These are phyloP conservation scores for Sinohyriopsis cumingii DNA, from an alignment of 2,888 invertebrate genomes.

Conservation along the genomic window DNA sequence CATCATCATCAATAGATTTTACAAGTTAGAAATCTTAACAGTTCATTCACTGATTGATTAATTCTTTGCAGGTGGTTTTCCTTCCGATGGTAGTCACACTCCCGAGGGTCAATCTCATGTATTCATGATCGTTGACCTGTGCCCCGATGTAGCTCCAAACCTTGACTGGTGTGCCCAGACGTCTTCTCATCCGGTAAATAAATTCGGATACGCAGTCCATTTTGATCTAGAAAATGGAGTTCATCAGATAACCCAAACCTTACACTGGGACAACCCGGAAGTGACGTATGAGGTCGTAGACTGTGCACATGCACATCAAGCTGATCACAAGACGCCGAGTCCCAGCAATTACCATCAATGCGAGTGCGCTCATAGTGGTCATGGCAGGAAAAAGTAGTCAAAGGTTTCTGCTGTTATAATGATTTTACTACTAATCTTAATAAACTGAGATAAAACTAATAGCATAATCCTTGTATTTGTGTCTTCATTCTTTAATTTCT, in stretches of 20 bases:
- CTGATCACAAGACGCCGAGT: conserved; percentile 21
- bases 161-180: conserved; percentile 47
- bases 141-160: conserved; percentile 44
- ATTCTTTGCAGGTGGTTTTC: conserved; percentile 40
- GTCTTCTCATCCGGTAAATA: conserved; percentile 11
- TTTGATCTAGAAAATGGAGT: conserved; percentile 36
- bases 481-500: too few species aligned
- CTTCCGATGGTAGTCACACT: conserved; percentile 32
- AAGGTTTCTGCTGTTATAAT: too few species aligned
- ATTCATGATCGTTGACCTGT: conserved; percentile 53
- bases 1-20: not conserved
- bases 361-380: conserved; percentile 20
- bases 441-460: too few species aligned
- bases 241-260: conserved; percentile 12
- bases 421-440: too few species aligned
- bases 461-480: too few species aligned
- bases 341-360: conserved; percentile 24
- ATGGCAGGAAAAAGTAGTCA: conserved; percentile 1
- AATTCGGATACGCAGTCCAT: conserved; percentile 32
- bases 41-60: not conserved
- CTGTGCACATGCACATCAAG: conserved; percentile 13
- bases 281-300: conserved; percentile 27
- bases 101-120: conserved; percentile 18
- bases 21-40: not conserved
- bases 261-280: conserved; percentile 40